Evolutionary conservation across 2,888 invertebrate species (phyloP), one percentile per base, ranked within the genome.

Genomic region (Morpho helenor): DNA sequence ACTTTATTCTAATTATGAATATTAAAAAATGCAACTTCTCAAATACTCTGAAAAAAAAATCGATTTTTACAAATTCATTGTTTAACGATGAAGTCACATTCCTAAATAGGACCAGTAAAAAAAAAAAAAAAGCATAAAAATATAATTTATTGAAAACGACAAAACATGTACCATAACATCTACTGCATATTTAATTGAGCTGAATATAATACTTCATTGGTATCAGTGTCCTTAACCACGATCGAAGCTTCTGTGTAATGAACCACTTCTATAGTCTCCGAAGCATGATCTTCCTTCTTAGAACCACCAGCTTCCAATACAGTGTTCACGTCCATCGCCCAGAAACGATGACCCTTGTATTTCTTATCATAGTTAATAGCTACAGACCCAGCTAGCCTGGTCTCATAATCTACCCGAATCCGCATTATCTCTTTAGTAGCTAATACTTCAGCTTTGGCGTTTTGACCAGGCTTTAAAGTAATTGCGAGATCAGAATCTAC

Each of bases 321-420:
- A 0, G 60, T 53, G 8, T 70, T 66, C 3, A 81, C 59, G 45
- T 71, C 70, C 3, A 74, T 31, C 1, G 68, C 68, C 76, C 75
- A 80, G 71, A 79, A 80, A 53, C 75, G 71, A 57, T 80, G 80
- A 10, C 65, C 73, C 31, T 71, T 71, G 63, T 64, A 73, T 2
- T 46, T 31, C 0, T 66, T 51, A 0, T 43, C 52, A 54, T 73
- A 81, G 58, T 77, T 77, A 0, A 67, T 65, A 16, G 73, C 76
- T 0, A 72, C 65, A 2, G 39, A 43, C 3, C 82, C 82, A 0
- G 57, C 49, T 45, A 81, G 50, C 51, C 52, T 72, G 9, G 75
- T 72, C 8, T 66, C 68, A 46, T 73, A 82, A 8, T 74, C 72
- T 2, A 82, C 62, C 42, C 76, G 62, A 3, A 80, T 58, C 5